A percentile compares a stretch with the other conserved stretches of the same genome.
phyloP scores from a whole-genome alignment of 2,113 vertebrate genomes.

The Proterorhinus semilunaris region DNA sequence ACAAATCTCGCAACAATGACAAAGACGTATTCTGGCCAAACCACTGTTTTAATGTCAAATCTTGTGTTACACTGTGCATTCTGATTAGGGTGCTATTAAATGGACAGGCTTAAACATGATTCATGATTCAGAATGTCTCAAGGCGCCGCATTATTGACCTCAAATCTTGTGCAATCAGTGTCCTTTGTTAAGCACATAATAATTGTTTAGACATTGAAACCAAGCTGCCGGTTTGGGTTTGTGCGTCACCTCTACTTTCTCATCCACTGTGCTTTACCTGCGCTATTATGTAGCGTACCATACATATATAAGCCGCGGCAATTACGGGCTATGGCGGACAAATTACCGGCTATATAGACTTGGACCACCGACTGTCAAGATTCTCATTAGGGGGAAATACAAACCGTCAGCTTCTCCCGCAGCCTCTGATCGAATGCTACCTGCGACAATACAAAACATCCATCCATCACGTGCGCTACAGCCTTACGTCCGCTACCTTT shows the following conservation, averaged over 20 bases:
- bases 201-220: neutral
- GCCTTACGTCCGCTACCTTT: slow-evolving; percentile 36
- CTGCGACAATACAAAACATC: slow-evolving; percentile 31
- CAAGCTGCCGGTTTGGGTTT: neutral
- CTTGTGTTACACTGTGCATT: too few species aligned
- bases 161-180: too few species aligned
- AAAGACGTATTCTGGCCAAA: too few species aligned
- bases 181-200: too few species aligned
- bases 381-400: slow-evolving; percentile 62
- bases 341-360: slow-evolving; percentile 19
- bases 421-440: slow-evolving; percentile 46
- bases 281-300: slow-evolving; percentile 20
- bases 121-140: too few species aligned
- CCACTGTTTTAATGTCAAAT: too few species aligned
- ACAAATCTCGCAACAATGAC: too few species aligned
- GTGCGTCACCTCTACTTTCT: neutral
- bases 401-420: slow-evolving; percentile 46
- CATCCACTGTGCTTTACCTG: neutral
- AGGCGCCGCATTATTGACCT: too few species aligned
- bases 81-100: too few species aligned
- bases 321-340: neutral
- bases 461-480: slow-evolving; percentile 24
- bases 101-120: too few species aligned
- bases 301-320: slow-evolving; percentile 7
- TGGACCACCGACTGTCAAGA: slow-evolving; percentile 49